Evolutionary conservation across 2,797 vertebrate species (phyloP).

Genomic region (Sebastes kiyomatsui): DNA sequence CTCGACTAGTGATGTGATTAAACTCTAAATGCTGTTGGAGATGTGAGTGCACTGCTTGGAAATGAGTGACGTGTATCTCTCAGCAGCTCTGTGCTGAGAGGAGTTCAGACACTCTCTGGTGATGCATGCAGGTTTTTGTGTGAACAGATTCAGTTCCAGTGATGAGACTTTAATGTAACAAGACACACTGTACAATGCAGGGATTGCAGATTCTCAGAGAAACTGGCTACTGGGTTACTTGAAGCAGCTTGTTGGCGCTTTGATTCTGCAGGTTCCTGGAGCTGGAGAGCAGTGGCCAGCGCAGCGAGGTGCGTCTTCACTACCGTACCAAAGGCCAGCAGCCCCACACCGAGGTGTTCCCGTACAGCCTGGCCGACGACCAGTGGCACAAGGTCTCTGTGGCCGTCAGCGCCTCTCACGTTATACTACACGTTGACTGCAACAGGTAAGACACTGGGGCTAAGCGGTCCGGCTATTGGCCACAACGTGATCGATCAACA

Average conservation of each 20-base stretch:
- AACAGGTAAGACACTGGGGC: conserved; percentile 87
- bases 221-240: background rate
- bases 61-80: conserved; percentile 29
- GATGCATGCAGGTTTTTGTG: conserved; percentile 17
- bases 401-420: conserved; percentile 94
- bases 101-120: conserved; percentile 15
- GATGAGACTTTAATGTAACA: conserved; percentile 1
- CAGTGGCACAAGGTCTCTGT: conserved; percentile 97
- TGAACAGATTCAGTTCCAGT: background rate
- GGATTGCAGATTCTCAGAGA: background rate
- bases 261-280: conserved; percentile 88
- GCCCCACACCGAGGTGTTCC: conserved; percentile 94
- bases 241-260: background rate
- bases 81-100: conserved; percentile 1
- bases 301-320: conserved; percentile 95
- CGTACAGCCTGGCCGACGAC: conserved; percentile 94
- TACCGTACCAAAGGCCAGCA: conserved; percentile 90
- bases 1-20: conserved; percentile 49
- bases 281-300: conserved; percentile 96
- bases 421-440: conserved; percentile 94
- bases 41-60: conserved; percentile 14
- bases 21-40: conserved; percentile 34
- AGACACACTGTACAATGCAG: background rate
- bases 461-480: background rate
- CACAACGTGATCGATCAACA: background rate